phyloP scores from a whole-genome alignment of 1,140 invertebrate genomes.

The Drosophila trapezifrons region DNA sequence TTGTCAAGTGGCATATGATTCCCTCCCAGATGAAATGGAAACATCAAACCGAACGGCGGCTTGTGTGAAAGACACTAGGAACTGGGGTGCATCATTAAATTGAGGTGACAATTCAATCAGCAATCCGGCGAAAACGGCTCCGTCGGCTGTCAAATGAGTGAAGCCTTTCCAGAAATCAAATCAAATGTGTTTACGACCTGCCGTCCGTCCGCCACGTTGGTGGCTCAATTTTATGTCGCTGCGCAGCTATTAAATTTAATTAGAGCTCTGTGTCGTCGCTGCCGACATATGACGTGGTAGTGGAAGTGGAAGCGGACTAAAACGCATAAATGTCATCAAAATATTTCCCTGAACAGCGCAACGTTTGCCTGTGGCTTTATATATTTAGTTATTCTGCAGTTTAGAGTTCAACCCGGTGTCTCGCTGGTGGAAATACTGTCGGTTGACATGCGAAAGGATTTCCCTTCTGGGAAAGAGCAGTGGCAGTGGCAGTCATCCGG shows the following conservation, averaged over 20 bases:
- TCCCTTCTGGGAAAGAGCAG: slow-evolving; percentile 57
- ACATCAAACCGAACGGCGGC: slow-evolving; percentile 62
- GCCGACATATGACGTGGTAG: slow-evolving; percentile 46
- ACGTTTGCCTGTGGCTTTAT: slow-evolving; percentile 28
- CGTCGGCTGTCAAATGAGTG: slow-evolving; percentile 45
- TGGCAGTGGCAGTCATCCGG: slow-evolving; percentile 33
- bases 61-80: slow-evolving; percentile 47
- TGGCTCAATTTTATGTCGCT: slow-evolving; percentile 71
- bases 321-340: slow-evolving; percentile 78
- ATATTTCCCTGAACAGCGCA: slow-evolving; percentile 55
- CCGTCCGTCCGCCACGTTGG: slow-evolving; percentile 53
- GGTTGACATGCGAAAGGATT: slow-evolving; percentile 76
- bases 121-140: slow-evolving; percentile 57
- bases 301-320: slow-evolving; percentile 18
- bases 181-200: slow-evolving; percentile 75
- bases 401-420: slow-evolving; percentile 33
- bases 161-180: slow-evolving; percentile 80
- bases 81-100: slow-evolving; percentile 60
- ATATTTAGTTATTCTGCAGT: slow-evolving; percentile 44
- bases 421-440: slow-evolving; percentile 49
- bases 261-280: slow-evolving; percentile 71
- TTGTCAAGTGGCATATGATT: slow-evolving; percentile 48
- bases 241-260: slow-evolving; percentile 82
- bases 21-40: slow-evolving; percentile 11
- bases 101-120: slow-evolving; percentile 80